These are phyloP conservation scores for Bucorvus abyssinicus DNA, from an alignment of 2,797 vertebrate genomes.

Conservation along the genomic window DNA sequence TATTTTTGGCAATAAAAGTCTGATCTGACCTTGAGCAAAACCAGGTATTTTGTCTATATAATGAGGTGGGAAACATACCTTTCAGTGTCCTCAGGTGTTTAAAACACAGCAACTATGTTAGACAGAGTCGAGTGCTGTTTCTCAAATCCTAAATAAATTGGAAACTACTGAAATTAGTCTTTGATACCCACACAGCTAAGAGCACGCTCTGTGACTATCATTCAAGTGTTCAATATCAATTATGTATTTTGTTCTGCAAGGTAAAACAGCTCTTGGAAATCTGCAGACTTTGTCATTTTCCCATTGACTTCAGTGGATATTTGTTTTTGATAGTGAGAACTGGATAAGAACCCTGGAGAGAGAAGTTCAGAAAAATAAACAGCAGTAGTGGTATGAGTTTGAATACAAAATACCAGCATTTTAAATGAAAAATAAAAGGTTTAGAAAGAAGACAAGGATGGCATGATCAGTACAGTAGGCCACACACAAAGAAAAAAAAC, in stretches of 20 bases:
- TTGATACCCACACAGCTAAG: accelerated
- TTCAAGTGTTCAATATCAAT: neutral
- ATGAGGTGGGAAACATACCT: neutral
- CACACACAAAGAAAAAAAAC: neutral
- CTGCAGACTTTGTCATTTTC: neutral
- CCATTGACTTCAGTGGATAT: neutral
- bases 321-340: neutral
- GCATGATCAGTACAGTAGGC: neutral
- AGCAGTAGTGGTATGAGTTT: neutral
- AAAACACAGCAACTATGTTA: neutral
- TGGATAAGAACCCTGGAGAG: neutral
- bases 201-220: neutral
- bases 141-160: neutral
- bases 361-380: neutral
- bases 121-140: neutral
- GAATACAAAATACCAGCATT: neutral
- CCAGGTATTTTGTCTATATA: neutral
- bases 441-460: neutral
- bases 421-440: neutral
- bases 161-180: neutral
- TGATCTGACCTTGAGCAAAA: neutral
- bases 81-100: neutral
- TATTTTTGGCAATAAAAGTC: neutral
- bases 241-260: neutral
- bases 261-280: neutral